Base-by-base conservation (phyloP, 2,797 vertebrate genomes). In the Paramormyrops hopkinsi region DNA sequence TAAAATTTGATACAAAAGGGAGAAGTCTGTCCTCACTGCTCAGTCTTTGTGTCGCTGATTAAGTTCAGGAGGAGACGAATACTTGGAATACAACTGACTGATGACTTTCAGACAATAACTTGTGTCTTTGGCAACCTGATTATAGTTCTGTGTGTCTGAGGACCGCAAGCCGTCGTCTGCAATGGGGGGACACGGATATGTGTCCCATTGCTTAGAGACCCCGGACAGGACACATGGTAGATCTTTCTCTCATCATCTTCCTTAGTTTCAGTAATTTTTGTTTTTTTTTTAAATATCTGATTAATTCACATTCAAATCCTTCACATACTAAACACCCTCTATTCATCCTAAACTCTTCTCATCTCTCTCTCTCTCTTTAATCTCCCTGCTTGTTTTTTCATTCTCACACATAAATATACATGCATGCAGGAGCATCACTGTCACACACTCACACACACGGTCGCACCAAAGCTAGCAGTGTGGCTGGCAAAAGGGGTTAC, bases 1-100 rank as follows among this genome's bases (percentile, higher is more conserved):
- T 89, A 94, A 96, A 95, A 95, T 65, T 89, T 93, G 90, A 93
- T 95, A 94, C 84, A 95, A 96, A 96, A 96, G 94, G 87, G 93
- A 94, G 90, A 93, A 90, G 92, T 88, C 76, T 69, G 46, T 88
- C 59, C 48, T 73, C 22, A 51, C 62, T 41, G 29, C 59, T 53
- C 51, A 87, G 46, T 73, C 44, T 8, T 88, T 89, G 91, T 88
- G 33, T 89, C 33, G 5, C 87, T 88, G 25, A 22, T 54, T 89
- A 12, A 87, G 54, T 73, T 50, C 37, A 22, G 53, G 59, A 87
- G 41, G 46, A 79, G 87, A 87, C 25, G n/a, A 53, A 56, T 76
- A 17, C 53, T 65, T 22, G n/a, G 48, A 37, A 53, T 59, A 37
- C 19, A 22, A 65, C 54, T 85, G 84, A 86, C 87, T 73, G 46